These are phyloP conservation scores for Antechinus flavipes DNA, from an alignment of 2,113 vertebrate genomes.

Conservation along the genomic window DNA sequence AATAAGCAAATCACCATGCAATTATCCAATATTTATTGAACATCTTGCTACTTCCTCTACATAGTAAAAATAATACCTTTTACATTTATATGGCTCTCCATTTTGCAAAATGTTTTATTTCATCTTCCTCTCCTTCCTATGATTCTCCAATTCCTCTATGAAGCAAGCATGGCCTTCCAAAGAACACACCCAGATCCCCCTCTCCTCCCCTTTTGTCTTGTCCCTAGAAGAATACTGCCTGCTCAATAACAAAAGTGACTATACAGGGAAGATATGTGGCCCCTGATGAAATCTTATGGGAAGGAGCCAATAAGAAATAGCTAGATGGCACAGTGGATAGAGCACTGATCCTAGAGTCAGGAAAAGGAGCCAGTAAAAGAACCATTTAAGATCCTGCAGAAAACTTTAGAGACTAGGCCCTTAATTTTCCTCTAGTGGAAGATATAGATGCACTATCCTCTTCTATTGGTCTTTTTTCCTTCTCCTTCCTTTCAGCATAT, in stretches of 20 bases:
- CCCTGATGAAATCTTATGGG: neutral
- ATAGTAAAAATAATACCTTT: neutral
- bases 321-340: too few species aligned
- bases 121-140: neutral
- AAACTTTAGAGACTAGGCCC: neutral
- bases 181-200: neutral
- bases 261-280: neutral
- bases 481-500: neutral
- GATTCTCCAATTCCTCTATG: neutral
- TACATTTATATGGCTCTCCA: neutral
- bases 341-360: too few species aligned
- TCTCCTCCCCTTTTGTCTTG: neutral
- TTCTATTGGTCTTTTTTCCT: neutral
- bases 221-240: neutral
- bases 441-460: neutral
- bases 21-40: neutral
- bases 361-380: neutral
- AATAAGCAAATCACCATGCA: neutral
- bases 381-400: neutral
- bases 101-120: neutral
- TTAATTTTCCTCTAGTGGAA: neutral
- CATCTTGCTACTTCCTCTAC: neutral
- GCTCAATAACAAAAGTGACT: neutral
- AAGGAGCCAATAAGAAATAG: neutral
- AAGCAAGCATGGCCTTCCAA: neutral